These are phyloP conservation scores for Leptinotarsa tumamoca DNA, from an alignment of 2,888 invertebrate species.

Conservation along the genomic window DNA sequence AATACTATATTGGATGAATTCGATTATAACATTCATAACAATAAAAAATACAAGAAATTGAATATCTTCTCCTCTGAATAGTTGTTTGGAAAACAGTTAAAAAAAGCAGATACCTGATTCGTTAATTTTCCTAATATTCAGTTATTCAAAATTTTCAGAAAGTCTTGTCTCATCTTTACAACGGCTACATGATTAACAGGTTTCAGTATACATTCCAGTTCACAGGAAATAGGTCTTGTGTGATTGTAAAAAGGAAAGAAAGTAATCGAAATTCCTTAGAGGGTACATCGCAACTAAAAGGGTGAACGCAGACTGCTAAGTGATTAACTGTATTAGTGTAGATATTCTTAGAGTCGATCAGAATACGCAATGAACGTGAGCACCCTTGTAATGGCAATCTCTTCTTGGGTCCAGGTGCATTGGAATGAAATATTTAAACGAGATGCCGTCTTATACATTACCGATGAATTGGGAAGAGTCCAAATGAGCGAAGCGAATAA, in stretches of 20 bases:
- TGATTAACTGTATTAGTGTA: slow-evolving; percentile 1
- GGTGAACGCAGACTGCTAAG: background rate
- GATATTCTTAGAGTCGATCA: slow-evolving; percentile 7
- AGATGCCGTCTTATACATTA: background rate
- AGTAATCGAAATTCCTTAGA: background rate
- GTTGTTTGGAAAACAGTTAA: too few relatives aligned
- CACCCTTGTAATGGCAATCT: background rate
- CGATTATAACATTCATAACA: too few relatives aligned
- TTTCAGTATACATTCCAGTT: background rate
- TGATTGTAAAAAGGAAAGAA: background rate
- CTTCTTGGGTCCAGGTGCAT: background rate
- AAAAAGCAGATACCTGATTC: too few relatives aligned
- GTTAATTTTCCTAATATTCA: background rate
- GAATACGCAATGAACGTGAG: slow-evolving; percentile 7
- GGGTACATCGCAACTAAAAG: background rate
- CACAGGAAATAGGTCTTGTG: background rate
- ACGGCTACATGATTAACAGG: background rate
- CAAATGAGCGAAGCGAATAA: background rate
- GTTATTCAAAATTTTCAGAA: background rate
- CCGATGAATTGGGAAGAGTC: background rate
- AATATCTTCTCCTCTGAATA: too few relatives aligned
- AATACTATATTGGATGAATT: too few relatives aligned
- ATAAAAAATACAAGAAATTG: too few relatives aligned
- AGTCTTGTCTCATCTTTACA: background rate
- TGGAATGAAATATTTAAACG: slow-evolving; percentile 7